Evolutionary conservation across 1,140 invertebrate species (phyloP).

Genomic region (Pseudomyrmex cubaensis): DNA sequence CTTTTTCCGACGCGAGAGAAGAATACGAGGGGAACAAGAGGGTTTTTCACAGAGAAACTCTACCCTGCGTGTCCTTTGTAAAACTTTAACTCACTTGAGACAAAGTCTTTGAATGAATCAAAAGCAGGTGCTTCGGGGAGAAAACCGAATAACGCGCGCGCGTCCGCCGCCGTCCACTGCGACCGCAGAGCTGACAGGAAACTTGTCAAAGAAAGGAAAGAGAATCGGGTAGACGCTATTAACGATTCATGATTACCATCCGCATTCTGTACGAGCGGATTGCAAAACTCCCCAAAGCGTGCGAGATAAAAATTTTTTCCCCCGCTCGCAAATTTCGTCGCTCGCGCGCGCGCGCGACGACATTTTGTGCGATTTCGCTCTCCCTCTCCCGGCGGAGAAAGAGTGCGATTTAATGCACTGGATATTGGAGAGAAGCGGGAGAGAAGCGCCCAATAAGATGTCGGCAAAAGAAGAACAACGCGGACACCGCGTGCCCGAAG

Average conservation of each 20-base stretch:
- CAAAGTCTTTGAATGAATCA: constrained; percentile 71
- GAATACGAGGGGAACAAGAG: constrained; percentile 64
- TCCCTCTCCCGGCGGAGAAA: constrained; percentile 67
- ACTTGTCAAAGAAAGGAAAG: constrained; percentile 49
- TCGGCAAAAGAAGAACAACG: constrained; percentile 70
- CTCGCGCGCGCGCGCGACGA: neutral
- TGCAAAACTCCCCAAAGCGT: constrained; percentile 14
- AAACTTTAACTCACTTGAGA: constrained; percentile 73
- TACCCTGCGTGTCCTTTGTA: constrained; percentile 68
- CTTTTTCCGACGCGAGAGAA: constrained; percentile 16
- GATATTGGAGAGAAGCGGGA: constrained; percentile 71
- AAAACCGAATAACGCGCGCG: constrained; percentile 34
- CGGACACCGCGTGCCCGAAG: constrained; percentile 19
- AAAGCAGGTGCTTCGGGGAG: constrained; percentile 39
- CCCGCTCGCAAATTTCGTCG: constrained; percentile 31
- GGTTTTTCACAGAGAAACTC: constrained; percentile 63
- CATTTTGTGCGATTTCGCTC: neutral
- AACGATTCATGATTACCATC: constrained; percentile 59
- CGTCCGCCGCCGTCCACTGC: neutral
- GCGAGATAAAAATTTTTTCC: constrained; percentile 63
- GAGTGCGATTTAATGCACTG: constrained; percentile 76
- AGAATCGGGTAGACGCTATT: constrained; percentile 47
- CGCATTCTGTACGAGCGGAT: constrained; percentile 44
- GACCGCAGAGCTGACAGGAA: constrained; percentile 37
- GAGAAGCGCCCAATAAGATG: constrained; percentile 68